phyloP scores from a whole-genome alignment of 1,140 invertebrate species.

The Ooceraea biroi region DNA sequence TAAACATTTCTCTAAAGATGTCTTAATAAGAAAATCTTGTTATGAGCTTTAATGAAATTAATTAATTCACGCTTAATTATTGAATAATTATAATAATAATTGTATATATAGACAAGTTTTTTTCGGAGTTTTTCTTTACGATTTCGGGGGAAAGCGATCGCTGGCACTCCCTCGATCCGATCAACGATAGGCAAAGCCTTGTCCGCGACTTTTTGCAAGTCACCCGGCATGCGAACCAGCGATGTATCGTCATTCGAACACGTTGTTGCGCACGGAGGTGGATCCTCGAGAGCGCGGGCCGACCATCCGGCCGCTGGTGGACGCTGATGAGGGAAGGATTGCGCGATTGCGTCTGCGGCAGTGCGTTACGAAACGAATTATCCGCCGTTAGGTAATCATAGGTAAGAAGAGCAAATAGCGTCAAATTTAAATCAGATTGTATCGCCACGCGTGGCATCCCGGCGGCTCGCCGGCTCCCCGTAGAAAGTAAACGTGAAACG shows the following conservation, averaged over 20 bases:
- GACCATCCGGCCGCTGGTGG: not conserved
- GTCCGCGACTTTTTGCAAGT: not conserved
- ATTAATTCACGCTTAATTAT: too few relatives aligned
- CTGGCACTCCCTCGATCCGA: not conserved
- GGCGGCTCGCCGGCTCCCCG: conserved; percentile 37
- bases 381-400: conserved; percentile 71
- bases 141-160: not conserved
- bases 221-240: conserved; percentile 12
- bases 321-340: conserved; percentile 60
- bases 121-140: not conserved
- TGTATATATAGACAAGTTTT: not conserved
- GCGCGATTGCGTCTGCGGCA: conserved; percentile 51
- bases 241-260: conserved; percentile 23
- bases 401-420: conserved; percentile 66
- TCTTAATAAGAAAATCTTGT: too few relatives aligned
- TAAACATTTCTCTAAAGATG: too few relatives aligned
- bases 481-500: conserved; percentile 62
- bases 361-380: conserved; percentile 64
- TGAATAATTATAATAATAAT: conserved; percentile 4
- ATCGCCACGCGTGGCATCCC: conserved; percentile 60
- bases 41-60: too few relatives aligned
- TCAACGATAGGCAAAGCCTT: not conserved
- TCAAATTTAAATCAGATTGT: conserved; percentile 76
- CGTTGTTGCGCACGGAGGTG: conserved; percentile 15
- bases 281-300: too few relatives aligned